Evolutionary conservation across 2,888 invertebrate species (phyloP).

Genomic region (Diogma glabrata): DNA sequence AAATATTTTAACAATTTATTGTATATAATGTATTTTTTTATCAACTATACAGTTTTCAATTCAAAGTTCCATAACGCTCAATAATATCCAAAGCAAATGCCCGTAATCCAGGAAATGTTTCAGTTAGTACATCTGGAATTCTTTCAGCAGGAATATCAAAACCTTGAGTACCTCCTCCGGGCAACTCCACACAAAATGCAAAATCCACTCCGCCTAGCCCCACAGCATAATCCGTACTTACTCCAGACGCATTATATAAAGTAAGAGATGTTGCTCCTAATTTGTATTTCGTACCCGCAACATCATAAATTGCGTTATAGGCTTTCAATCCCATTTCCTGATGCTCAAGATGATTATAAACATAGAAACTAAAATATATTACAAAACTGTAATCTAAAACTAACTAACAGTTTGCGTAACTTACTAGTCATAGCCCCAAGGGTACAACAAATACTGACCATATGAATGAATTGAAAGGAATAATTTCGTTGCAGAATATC

Average conservation of each 20-base stretch:
- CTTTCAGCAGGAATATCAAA: constrained; percentile 1
- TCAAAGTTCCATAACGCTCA: constrained; percentile 2
- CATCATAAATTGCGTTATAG: not conserved
- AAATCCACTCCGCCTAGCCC: not conserved
- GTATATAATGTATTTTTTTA: too few relatives aligned
- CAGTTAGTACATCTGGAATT: not conserved
- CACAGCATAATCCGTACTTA: not conserved
- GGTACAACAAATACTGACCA: constrained; percentile 36
- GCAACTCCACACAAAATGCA: not conserved
- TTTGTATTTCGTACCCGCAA: not conserved
- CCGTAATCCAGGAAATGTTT: not conserved
- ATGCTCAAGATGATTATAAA: not conserved
- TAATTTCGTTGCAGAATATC: constrained; percentile 31
- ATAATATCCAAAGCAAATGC: not conserved
- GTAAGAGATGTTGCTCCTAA: not conserved
- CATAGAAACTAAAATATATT: not conserved
- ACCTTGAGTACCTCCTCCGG: not conserved
- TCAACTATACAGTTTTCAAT: too few relatives aligned
- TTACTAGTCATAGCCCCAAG: constrained; percentile 34
- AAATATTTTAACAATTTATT: too few relatives aligned
- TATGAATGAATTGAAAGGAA: constrained; percentile 36
- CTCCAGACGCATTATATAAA: not conserved
- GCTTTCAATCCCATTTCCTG: not conserved
- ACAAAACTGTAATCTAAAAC: too few relatives aligned
- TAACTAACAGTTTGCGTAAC: too few relatives aligned